phyloP scores from a whole-genome alignment of 2,797 vertebrate species.

The Enteromius radiatus region DNA sequence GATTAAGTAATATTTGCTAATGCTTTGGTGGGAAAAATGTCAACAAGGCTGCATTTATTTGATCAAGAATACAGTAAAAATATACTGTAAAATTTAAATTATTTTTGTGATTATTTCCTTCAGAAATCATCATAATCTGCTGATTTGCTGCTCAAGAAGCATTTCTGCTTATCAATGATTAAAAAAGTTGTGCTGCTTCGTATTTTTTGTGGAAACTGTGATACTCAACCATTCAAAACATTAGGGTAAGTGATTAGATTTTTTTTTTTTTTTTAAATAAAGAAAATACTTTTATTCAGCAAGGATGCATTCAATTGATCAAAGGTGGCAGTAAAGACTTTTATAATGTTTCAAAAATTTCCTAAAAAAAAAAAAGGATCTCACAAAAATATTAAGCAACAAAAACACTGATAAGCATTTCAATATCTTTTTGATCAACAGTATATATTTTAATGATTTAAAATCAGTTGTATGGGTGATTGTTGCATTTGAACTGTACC shows the following conservation, averaged over 20 bases:
- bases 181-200: not conserved
- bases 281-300: not conserved
- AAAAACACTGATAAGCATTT: not conserved
- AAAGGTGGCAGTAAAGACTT: not conserved
- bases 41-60: too few species aligned
- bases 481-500: conserved; percentile 25
- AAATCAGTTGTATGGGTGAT: not conserved
- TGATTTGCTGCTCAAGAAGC: not conserved
- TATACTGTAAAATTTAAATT: too few species aligned
- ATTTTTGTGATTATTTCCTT: too few species aligned
- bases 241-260: not conserved
- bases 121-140: too few species aligned
- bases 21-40: not conserved
- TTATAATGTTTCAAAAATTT: not conserved
- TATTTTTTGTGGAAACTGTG: not conserved
- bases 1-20: not conserved
- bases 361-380: not conserved
- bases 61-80: too few species aligned
- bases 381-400: too few species aligned
- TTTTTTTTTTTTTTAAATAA: not conserved
- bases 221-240: not conserved
- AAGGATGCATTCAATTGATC: not conserved
- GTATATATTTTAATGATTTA: not conserved
- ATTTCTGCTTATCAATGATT: not conserved
- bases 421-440: not conserved